These are phyloP conservation scores for Macrosoma leucophasiata DNA, from an alignment of 2,888 invertebrate genomes.

Conservation along the genomic window DNA sequence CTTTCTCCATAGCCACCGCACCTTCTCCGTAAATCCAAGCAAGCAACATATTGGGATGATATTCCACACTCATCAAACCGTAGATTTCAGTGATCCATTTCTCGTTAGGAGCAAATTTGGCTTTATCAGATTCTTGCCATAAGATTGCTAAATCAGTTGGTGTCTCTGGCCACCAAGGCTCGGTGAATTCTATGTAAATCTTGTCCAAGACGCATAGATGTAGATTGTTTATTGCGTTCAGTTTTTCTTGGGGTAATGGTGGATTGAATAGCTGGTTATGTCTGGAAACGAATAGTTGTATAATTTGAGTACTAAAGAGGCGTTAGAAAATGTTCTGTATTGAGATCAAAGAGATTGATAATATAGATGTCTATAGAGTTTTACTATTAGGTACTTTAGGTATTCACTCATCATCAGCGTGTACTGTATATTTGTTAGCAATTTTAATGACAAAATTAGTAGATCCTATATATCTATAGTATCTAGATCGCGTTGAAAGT, in stretches of 20 bases:
- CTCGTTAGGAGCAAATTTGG: slow-evolving; percentile 53
- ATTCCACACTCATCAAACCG: slow-evolving; percentile 76
- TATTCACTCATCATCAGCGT: too few relatives aligned
- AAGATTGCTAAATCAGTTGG: slow-evolving; percentile 69
- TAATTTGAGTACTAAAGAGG: too few relatives aligned
- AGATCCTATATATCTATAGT: too few relatives aligned
- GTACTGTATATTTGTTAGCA: too few relatives aligned
- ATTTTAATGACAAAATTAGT: too few relatives aligned
- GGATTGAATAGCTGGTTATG: slow-evolving; percentile 76
- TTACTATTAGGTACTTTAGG: too few relatives aligned
- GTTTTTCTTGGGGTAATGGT: slow-evolving; percentile 69
- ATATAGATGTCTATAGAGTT: too few relatives aligned
- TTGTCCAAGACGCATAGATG: slow-evolving; percentile 81
- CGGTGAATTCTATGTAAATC: slow-evolving; percentile 80
- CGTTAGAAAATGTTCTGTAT: too few relatives aligned
- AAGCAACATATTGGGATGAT: slow-evolving; percentile 76
- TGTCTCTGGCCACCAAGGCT: slow-evolving; percentile 77
- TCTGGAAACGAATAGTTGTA: slow-evolving; percentile 34
- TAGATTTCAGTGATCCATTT: slow-evolving; percentile 79
- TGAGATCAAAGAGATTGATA: too few relatives aligned
- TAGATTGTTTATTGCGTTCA: slow-evolving; percentile 75
- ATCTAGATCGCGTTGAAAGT: too few relatives aligned
- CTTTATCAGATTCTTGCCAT: slow-evolving; percentile 73
- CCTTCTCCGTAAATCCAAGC: slow-evolving; percentile 80
- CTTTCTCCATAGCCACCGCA: slow-evolving; percentile 77